Base-by-base conservation (phyloP, 2,888 invertebrate genomes). In the Arctia plantaginis region DNA sequence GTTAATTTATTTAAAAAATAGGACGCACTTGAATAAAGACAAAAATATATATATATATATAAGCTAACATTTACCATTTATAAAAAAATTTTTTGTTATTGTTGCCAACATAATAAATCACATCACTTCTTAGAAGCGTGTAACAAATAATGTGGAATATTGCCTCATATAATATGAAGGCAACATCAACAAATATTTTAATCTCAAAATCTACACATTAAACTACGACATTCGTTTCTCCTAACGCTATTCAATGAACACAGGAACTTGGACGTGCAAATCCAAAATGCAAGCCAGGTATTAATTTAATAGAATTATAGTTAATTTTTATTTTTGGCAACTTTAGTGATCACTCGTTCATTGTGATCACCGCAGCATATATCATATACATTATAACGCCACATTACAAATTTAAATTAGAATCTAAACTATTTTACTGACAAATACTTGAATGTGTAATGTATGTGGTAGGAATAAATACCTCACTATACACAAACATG, bases 231-330 rank as follows among this genome's bases (percentile, higher is more conserved):
- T 81, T 82, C 82, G 82, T 86, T 78, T 82, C 83, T 74, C 85
- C 90, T 93, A 92, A 84, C 75, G 81, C 90, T 92, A 93, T 86
- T 86, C 87, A 90, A 90, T 94, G 94, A 94, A 95, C 94, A 94
- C 93, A 94, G 90, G 88, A 90, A 84, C 90, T 91, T 90, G 93
- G 93, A 93, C 90, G 85, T 82, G 85, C 87, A 87, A 87, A 90
- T 92, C 91, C 90, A 92, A 92, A 89, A 87, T 91, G 88, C 89
- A 90, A 90, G 87, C 89, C 87, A 88, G 83, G 79, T 83, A 84
- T 82, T 64, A 73, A 78, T 85, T 77, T 78, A 77, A 79, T 71
- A 74, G 66, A 79, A 65, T 55, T 72, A 73, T 74, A 66, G 73
- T 80, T 83, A 72, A 67, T 74, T 79, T 79, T 76, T 70, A 74